Conservation (phyloP, 2,888 invertebrate species). For the Ethmia dodecea region DNA sequence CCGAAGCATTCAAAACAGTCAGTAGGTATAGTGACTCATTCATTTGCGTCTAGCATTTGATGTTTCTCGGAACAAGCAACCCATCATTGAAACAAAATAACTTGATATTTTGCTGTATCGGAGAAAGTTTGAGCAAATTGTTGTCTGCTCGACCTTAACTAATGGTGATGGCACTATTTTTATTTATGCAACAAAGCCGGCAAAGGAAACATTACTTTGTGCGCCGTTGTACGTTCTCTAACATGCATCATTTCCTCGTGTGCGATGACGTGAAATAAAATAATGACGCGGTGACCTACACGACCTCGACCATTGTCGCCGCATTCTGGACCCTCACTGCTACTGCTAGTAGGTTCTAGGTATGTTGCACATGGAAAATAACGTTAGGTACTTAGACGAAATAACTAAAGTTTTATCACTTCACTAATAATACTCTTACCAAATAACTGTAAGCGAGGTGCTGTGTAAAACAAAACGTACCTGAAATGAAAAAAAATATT, state of each 20-base stretch:
- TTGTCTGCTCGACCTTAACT: conserved; percentile 13
- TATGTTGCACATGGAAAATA: too few relatives aligned
- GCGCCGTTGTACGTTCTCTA: not conserved
- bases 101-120: conserved; percentile 13
- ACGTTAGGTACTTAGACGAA: too few relatives aligned
- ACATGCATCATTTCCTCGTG: too few relatives aligned
- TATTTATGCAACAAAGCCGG: conserved; percentile 5
- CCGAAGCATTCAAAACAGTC: conserved; percentile 4
- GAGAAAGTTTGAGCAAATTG: conserved; percentile 14
- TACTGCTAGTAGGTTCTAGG: conserved; percentile 14
- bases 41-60: conserved; percentile 20
- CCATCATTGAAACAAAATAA: conserved; percentile 12
- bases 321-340: conserved; percentile 44
- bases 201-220: conserved; percentile 7
- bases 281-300: conserved; percentile 22
- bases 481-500: conserved; percentile 35
- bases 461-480: too few relatives aligned
- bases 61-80: conserved; percentile 21
- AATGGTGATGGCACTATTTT: conserved; percentile 7
- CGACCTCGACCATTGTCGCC: conserved; percentile 32
- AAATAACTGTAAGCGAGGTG: too few relatives aligned
- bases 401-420: too few relatives aligned
- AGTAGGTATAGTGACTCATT: conserved; percentile 18
- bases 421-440: too few relatives aligned
- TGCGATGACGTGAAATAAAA: too few relatives aligned